These are phyloP conservation scores for Apeira syringaria DNA, from an alignment of 2,888 invertebrate genomes.

Conservation along the genomic window DNA sequence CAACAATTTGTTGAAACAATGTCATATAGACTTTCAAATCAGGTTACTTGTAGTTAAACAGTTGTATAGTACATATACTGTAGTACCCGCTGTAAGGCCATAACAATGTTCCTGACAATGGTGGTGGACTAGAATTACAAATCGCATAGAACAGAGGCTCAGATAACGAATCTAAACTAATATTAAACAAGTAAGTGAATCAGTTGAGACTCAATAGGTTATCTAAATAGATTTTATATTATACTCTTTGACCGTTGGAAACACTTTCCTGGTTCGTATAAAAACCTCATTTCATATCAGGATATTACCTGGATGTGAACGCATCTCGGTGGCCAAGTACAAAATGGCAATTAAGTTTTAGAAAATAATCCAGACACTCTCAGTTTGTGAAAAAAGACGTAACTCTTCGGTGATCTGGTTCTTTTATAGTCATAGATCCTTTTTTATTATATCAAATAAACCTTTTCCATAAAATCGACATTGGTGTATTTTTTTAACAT, in stretches of 20 bases:
- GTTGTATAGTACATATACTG: conserved; percentile 53
- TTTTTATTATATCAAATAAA: conserved; percentile 78
- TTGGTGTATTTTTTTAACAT: conserved; percentile 83
- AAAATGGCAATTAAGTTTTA: conserved; percentile 11
- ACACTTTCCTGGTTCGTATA: neutral
- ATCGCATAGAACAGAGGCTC: conserved; percentile 30
- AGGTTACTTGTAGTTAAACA: conserved; percentile 45
- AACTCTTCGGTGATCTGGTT: conserved; percentile 77
- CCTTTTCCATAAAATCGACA: conserved; percentile 80
- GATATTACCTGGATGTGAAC: neutral
- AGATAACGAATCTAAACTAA: conserved; percentile 13
- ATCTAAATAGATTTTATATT: neutral
- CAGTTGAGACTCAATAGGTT: neutral
- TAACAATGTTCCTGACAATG: conserved; percentile 60
- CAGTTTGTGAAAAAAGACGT: conserved; percentile 39
- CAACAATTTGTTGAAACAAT: no score
- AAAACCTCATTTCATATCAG: neutral
- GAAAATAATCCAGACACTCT: conserved; percentile 30
- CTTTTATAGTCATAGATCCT: conserved; percentile 66
- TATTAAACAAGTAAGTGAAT: conserved; percentile 1
- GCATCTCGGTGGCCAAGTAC: neutral
- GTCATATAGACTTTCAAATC: conserved; percentile 62
- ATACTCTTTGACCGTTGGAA: neutral
- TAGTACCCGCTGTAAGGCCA: conserved; percentile 59
- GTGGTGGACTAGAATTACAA: conserved; percentile 57